Evolutionary conservation across 2,113 vertebrate genomes (phyloP).

Genomic region (Pteronura brasiliensis): DNA sequence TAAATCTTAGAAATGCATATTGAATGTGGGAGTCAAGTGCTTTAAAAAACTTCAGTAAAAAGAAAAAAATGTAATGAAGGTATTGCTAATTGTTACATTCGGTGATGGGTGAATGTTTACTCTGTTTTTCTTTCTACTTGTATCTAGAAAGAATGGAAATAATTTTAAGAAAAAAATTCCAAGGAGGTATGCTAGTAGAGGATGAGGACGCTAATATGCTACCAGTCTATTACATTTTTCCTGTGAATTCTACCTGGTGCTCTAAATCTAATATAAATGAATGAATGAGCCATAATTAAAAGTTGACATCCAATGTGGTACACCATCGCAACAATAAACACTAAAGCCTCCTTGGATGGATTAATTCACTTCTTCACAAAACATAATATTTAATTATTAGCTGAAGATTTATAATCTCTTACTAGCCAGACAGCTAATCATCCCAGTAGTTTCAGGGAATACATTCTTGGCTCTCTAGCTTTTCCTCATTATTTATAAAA

Average conservation of each 20-base stretch:
- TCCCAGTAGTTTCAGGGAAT: neutral
- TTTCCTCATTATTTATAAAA: neutral
- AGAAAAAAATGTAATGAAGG: neutral
- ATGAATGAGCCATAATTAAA: neutral
- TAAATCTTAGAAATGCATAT: neutral
- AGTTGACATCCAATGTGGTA: neutral
- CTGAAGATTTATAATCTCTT: neutral
- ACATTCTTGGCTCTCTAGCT: neutral
- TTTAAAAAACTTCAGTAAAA: neutral
- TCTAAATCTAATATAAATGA: neutral
- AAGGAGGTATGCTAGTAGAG: neutral
- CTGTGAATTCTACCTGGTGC: neutral
- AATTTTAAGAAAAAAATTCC: neutral
- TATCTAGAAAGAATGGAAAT: neutral
- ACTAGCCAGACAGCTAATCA: neutral
- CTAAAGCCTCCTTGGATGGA: neutral
- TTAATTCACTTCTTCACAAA: neutral
- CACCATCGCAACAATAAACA: neutral
- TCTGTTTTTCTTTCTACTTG: neutral
- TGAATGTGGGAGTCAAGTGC: neutral
- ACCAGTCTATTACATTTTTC: neutral
- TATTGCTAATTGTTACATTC: neutral
- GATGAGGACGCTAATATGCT: neutral
- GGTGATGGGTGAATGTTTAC: neutral
- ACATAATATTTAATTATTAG: neutral